Percentiles rank a stretch among this genome's conserved stretches.
These are phyloP conservation scores for Harpalus rubripes DNA, from an alignment of 2,888 invertebrate species.

Conservation along the genomic window DNA sequence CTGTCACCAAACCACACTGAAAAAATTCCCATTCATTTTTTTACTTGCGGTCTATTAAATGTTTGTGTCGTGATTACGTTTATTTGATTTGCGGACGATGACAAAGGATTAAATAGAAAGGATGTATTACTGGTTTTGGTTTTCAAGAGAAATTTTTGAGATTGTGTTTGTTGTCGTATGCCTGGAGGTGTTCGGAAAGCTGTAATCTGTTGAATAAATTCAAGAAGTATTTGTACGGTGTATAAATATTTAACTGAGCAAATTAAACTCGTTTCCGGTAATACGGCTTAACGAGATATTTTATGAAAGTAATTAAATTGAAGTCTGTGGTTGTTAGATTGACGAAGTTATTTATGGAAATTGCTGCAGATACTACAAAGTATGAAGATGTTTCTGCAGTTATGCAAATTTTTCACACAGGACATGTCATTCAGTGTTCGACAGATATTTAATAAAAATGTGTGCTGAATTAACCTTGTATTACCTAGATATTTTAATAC, in stretches of 20 bases:
- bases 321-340: neutral
- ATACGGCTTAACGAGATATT: neutral
- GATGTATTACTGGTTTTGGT: conserved; percentile 40
- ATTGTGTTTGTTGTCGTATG: conserved; percentile 15
- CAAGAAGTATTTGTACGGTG: neutral
- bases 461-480: no score
- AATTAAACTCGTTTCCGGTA: neutral
- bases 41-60: conserved; percentile 28
- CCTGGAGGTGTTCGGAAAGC: conserved; percentile 17
- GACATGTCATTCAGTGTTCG: no score
- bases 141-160: conserved; percentile 1
- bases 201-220: conserved; percentile 9
- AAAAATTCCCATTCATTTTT: conserved; percentile 2
- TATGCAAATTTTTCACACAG: no score
- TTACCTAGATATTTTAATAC: no score
- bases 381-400: no score
- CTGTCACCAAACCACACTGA: neutral
- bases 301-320: neutral
- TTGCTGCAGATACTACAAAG: no score
- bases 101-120: neutral
- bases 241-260: neutral
- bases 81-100: conserved; percentile 33
- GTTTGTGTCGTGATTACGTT: conserved; percentile 6
- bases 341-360: neutral
- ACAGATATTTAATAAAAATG: no score